Evolutionary conservation across 2,797 vertebrate genomes (phyloP).

Genomic region (Cryptoblepharus egeriae): DNA sequence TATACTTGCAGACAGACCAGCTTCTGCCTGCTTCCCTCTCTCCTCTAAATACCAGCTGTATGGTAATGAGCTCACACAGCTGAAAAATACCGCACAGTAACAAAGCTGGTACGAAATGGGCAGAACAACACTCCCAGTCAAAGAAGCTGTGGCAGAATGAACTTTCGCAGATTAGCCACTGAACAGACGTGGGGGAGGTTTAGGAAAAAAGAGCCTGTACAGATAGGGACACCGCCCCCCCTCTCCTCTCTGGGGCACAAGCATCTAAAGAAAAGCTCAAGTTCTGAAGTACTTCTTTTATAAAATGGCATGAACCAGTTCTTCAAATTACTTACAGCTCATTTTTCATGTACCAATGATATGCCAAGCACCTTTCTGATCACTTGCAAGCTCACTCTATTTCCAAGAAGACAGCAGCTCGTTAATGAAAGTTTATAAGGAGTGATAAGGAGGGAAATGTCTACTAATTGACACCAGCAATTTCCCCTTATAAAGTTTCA

Average conservation of each 20-base stretch:
- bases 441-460: slow-evolving; percentile 30
- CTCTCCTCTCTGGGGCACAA: slow-evolving; percentile 37
- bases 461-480: slow-evolving; percentile 51
- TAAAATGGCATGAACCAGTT: slow-evolving; percentile 70
- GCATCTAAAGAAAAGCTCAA: slow-evolving; percentile 58
- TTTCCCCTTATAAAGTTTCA: slow-evolving; percentile 49
- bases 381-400: slow-evolving; percentile 63
- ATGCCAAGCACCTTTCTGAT: slow-evolving; percentile 62
- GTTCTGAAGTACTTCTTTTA: slow-evolving; percentile 76
- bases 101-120: slow-evolving; percentile 85
- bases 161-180: slow-evolving; percentile 92
- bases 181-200: slow-evolving; percentile 76
- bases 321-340: slow-evolving; percentile 67
- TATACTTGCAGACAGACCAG: slow-evolving; percentile 81
- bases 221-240: slow-evolving; percentile 53
- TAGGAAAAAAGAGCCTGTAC: slow-evolving; percentile 62
- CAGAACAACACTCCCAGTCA: slow-evolving; percentile 91
- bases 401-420: slow-evolving; percentile 69
- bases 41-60: slow-evolving; percentile 96
- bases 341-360: slow-evolving; percentile 59
- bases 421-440: slow-evolving; percentile 62
- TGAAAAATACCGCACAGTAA: slow-evolving; percentile 87
- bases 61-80: slow-evolving; percentile 94
- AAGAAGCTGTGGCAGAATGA: slow-evolving; percentile 86
- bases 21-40: slow-evolving; percentile 84